phyloP scores from a whole-genome alignment of 2,888 invertebrate species.

The Priocnemis perturbator region DNA sequence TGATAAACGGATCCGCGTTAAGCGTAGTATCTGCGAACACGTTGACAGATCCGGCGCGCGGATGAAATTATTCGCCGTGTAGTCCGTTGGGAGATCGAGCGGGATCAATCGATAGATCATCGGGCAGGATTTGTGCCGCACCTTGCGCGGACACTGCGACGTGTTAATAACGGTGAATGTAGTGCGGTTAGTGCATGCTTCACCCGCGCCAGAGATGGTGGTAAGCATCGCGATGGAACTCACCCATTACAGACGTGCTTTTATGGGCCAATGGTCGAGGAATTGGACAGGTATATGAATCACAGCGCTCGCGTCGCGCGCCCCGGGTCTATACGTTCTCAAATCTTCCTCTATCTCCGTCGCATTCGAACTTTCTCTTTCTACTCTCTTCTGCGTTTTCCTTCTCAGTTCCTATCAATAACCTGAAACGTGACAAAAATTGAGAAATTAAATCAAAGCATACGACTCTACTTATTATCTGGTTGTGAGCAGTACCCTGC shows the following conservation, averaged over 20 bases:
- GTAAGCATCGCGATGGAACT: constrained; percentile 17
- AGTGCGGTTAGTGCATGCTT: constrained; percentile 1
- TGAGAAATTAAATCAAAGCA: no score
- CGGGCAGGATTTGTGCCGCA: no score
- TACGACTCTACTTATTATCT: no score
- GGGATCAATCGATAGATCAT: no score
- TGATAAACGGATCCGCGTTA: no score
- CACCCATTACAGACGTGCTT: constrained; percentile 25
- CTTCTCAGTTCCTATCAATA: no score
- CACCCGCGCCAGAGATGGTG: constrained; percentile 20
- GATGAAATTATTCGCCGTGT: no score
- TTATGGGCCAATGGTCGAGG: constrained; percentile 23
- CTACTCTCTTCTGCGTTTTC: background rate
- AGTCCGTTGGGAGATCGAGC: no score
- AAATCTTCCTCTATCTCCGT: background rate
- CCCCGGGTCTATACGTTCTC: constrained; percentile 8
- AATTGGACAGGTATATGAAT: constrained; percentile 30
- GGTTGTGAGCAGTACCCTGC: no score
- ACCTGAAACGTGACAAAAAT: no score
- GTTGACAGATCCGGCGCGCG: no score
- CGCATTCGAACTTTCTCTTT: background rate
- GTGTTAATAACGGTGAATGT: constrained; percentile 10
- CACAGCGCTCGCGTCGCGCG: constrained; percentile 20
- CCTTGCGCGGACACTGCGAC: background rate
- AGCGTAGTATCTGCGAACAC: no score